phyloP scores from a whole-genome alignment of 2,888 invertebrate species.

The Spisula solida region DNA sequence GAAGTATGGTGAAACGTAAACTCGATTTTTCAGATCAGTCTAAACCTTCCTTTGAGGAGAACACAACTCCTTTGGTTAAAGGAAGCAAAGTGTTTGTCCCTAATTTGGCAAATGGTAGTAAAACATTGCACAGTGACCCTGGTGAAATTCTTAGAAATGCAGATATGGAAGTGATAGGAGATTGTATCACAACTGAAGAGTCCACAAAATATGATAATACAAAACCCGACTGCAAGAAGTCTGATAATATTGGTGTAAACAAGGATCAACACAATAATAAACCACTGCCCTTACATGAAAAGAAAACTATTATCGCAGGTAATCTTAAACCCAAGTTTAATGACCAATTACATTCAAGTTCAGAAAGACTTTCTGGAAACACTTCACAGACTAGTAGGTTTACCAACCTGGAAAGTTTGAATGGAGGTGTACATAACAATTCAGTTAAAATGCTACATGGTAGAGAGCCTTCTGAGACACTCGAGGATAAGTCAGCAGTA shows the following conservation, averaged over 20 bases:
- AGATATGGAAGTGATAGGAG: not conserved
- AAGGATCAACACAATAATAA: not conserved
- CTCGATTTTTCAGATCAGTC: not conserved
- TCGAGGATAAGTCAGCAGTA: too few relatives aligned
- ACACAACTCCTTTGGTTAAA: not conserved
- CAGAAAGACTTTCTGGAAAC: not conserved
- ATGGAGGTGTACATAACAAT: not conserved
- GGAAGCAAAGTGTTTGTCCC: constrained; percentile 21
- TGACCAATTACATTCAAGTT: not conserved
- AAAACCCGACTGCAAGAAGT: not conserved
- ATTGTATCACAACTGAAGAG: not conserved
- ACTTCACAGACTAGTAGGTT: not conserved
- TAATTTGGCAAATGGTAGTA: not conserved
- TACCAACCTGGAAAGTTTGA: not conserved
- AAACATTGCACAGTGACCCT: not conserved
- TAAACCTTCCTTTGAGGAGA: not conserved
- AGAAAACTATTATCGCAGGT: not conserved
- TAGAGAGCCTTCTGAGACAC: too few relatives aligned
- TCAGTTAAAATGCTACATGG: too few relatives aligned
- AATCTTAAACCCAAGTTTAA: not conserved
- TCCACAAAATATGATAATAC: not conserved
- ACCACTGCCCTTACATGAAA: not conserved
- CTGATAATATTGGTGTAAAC: not conserved
- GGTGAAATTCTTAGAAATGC: not conserved
- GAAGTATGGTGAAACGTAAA: not conserved